These are phyloP conservation scores for Bufo bufo DNA, from an alignment of 2,113 vertebrate species.

Conservation along the genomic window DNA sequence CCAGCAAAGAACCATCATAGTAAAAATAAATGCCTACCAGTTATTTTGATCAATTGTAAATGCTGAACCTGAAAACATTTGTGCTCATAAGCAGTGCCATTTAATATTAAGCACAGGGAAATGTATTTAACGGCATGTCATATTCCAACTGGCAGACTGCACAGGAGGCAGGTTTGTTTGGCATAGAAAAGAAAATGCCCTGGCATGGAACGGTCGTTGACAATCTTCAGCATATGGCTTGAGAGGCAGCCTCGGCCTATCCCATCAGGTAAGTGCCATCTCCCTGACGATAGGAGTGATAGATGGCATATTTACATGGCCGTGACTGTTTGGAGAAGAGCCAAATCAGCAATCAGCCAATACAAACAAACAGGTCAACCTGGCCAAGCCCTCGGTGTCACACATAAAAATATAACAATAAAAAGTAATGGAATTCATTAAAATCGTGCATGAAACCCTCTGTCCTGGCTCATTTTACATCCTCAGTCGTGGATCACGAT, in stretches of 20 bases:
- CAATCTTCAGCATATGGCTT: conserved; percentile 94
- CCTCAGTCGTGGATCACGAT: background rate
- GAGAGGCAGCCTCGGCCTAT: conserved; percentile 86
- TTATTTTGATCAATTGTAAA: background rate
- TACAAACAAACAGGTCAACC: conserved; percentile 72
- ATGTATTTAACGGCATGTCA: conserved; percentile 50
- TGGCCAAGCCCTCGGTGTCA: conserved; percentile 70
- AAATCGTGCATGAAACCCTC: background rate
- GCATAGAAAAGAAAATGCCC: conserved; percentile 75
- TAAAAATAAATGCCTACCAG: background rate
- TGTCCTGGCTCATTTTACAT: background rate
- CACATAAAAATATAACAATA: conserved; percentile 47
- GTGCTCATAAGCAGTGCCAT: background rate
- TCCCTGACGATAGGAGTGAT: conserved; percentile 77
- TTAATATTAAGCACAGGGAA: conserved; percentile 44
- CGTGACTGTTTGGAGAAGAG: conserved; percentile 76
- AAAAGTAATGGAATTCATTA: conserved; percentile 28
- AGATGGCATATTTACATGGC: conserved; percentile 81
- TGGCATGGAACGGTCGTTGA: conserved; percentile 88
- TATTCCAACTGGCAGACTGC: conserved; percentile 68
- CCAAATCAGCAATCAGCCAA: conserved; percentile 78
- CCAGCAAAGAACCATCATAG: background rate
- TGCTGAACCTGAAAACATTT: background rate
- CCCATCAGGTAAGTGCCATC: conserved; percentile 93
- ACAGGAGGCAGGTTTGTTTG: conserved; percentile 75